A percentile compares a stretch with the other conserved stretches of the same genome.
These are phyloP conservation scores for Liopterus haemorrhoidalis DNA, from an alignment of 2,888 invertebrate species.

Conservation along the genomic window DNA sequence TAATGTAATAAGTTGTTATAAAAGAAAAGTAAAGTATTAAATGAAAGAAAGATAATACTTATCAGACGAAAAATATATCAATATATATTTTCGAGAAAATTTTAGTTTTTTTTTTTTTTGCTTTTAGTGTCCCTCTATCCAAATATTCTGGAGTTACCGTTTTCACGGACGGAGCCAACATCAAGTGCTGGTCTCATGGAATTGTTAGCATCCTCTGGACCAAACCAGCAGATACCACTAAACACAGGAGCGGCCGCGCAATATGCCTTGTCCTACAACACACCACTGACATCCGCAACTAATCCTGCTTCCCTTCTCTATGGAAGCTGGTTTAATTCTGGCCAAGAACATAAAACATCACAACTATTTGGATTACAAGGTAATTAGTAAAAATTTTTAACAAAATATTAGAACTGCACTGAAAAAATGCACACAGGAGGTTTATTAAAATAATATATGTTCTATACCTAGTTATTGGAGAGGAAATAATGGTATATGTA, in stretches of 20 bases:
- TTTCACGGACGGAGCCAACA: constrained; percentile 35
- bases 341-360: constrained; percentile 38
- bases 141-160: constrained; percentile 40
- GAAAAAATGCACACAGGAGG: no score
- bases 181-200: constrained; percentile 40
- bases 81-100: no score
- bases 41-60: no score
- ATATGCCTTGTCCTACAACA: constrained; percentile 11
- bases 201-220: constrained; percentile 32
- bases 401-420: no score
- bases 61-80: no score
- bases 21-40: no score
- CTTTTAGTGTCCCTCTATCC: constrained; percentile 39
- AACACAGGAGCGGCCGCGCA: constrained; percentile 19
- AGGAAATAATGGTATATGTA: no score
- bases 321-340: constrained; percentile 40
- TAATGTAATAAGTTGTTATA: no score
- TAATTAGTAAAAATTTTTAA: constrained; percentile 38
- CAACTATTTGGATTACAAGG: constrained; percentile 61
- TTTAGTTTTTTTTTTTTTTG: neutral
- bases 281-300: constrained; percentile 25
- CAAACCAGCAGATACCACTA: constrained; percentile 25
- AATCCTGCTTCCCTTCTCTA: constrained; percentile 40
- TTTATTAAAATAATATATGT: no score
- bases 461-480: no score